Evolutionary conservation across 2,113 vertebrate genomes (phyloP).

Genomic region (Cyphotilapia sp.): DNA sequence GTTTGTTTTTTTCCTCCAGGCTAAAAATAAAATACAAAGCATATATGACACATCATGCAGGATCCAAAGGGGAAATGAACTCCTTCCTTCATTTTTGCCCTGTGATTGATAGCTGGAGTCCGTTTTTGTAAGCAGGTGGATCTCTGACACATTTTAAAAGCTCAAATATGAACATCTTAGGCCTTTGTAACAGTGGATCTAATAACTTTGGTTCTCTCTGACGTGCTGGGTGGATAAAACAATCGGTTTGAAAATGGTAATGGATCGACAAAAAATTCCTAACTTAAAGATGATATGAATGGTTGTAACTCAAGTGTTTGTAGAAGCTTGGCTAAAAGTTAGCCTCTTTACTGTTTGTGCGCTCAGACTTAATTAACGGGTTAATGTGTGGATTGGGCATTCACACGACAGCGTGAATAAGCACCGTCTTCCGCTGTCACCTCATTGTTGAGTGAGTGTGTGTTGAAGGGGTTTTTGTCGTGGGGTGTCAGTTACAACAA

Average conservation of each 20-base stretch:
- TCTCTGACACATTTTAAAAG: not conserved
- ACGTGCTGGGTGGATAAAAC: not conserved
- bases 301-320: not conserved
- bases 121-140: not conserved
- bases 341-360: not conserved
- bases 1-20: not conserved
- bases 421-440: not conserved
- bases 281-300: not conserved
- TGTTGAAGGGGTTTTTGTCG: not conserved
- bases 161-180: not conserved
- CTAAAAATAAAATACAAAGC: not conserved
- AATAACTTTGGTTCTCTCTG: not conserved
- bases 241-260: not conserved
- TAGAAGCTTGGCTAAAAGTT: not conserved
- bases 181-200: not conserved
- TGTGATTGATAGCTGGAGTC: not conserved
- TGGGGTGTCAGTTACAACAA: conserved; percentile 59
- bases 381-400: not conserved
- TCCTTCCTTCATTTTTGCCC: not conserved
- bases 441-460: not conserved
- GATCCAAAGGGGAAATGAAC: not conserved
- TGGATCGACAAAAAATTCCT: no score
- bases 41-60: not conserved
- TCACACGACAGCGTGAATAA: not conserved
- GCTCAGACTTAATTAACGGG: not conserved